Evolutionary conservation across 2,888 invertebrate species (phyloP), one percentile per base, ranked within the genome.

Genomic region (Conchocele bisecta): DNA sequence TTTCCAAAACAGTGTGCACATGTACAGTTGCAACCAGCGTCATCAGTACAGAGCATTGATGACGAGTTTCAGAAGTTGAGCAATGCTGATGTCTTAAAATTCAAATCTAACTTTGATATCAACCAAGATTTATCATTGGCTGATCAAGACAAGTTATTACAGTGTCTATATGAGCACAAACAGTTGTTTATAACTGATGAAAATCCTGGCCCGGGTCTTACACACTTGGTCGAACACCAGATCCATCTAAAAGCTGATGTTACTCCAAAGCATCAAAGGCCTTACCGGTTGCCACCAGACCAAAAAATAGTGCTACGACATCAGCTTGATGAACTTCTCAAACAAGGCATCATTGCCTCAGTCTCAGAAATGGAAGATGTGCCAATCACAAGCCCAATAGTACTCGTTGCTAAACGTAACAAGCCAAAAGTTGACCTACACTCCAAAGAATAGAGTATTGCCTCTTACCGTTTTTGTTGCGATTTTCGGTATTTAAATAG

Each of bases 321-420:
- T 15, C 60, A 64, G 20, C 22, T 70, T 4, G 58, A 57, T 44
- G 64, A 70, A 39, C 22, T 57, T 1, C 29, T 70, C 13, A 22
- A 28, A 13, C 58, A 64, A 28, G 63, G n/a, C n/a, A n/a, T n/a
- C 51, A 67, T 56, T 29, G 29, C 54, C 15, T 37, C 56, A 22
- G 66, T 60, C 11, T 28, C 33, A 42, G 61, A 61, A 44, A 35
- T 9, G 44, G 72, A 67, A 37, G 50, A 57, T n/a, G n/a, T 66
- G 17, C 66, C 66, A 2, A 67, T 72, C 5, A 57, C 66, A 26
- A 61, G 66, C 44, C 71, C 71, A 6, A 66, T 65, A 26, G 60
- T 71, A 3, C 50, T 66, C 17, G 60, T 71, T 20, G 35, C 59
- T 9, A 71, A 71, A 42, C 33, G 51, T 26, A 50, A 53, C 17